Evolutionary conservation across 2,113 vertebrate genomes (phyloP), one percentile per base, ranked within the genome.

Genomic region (Ursus arctos): DNA sequence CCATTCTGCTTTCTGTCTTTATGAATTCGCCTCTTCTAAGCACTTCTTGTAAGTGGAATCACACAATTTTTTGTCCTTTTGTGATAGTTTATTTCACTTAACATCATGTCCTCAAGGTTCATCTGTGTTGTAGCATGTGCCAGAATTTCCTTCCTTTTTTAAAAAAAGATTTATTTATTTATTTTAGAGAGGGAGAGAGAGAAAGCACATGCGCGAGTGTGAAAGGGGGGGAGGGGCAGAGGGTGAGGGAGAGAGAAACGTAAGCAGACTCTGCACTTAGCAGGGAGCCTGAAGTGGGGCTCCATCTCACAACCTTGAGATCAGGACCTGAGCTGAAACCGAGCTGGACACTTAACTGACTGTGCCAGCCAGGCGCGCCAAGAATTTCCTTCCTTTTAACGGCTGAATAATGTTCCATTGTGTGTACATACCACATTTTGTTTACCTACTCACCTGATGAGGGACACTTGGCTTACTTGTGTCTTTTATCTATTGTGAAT

Each of bases 371-470:
- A 69, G 67, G 33, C 0, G 1, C 33, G 8, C 18, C 67, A 36
- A 95, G 79, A 59, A 65, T 86, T 74, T 79, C 72, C 40, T 88
- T 93, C 31, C 83, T 97, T 97, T 97, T 88, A 91, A 88, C 53
- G 91, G 47, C 77, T 43, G 28, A 84, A 63, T 81, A 82, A 31
- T 76, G 63, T 55, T 92, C 55, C 53, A 31, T 67, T 76, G 61
- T 67, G 18, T 22, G 18, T 95, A 33, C 28, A 40, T 47, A 28
- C 28, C 55, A 69, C 31, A 33, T 91, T 96, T 82, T 81, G 77
- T 85, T 96, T 43, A 80, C 59, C 63, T 7, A 18, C 69, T 86
- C 83, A 87, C 91, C 71, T 72, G 74, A 6, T 51, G 71, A 76
- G 91, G 28, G 72, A 67, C 72, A 55, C 63, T 76, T 43, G 51